These are phyloP conservation scores for Hylia prasina DNA, from an alignment of 2,113 vertebrate species.

Conservation along the genomic window DNA sequence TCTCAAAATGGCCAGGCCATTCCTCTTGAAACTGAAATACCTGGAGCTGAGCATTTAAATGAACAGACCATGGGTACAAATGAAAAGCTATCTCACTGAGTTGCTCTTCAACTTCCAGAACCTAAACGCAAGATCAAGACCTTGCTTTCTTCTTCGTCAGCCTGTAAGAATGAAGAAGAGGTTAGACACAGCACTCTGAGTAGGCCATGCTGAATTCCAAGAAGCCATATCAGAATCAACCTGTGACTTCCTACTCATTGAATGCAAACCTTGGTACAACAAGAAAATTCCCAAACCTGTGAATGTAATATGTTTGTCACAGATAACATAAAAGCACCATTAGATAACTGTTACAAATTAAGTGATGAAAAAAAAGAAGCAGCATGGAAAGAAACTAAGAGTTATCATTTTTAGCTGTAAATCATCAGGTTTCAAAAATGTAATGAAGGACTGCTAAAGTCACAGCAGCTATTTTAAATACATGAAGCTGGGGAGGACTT, in stretches of 20 bases:
- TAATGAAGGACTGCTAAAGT: not conserved
- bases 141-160: not conserved
- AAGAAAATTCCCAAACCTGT: not conserved
- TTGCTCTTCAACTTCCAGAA: not conserved
- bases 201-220: not conserved
- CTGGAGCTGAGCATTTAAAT: not conserved
- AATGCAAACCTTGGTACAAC: not conserved
- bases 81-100: not conserved
- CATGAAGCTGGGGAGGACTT: not conserved
- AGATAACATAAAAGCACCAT: not conserved
- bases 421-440: not conserved
- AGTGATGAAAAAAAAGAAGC: not conserved
- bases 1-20: not conserved
- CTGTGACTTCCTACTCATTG: not conserved
- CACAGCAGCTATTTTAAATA: conserved; percentile 22
- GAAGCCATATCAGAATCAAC: not conserved
- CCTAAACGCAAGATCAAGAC: not conserved
- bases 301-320: not conserved
- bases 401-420: not conserved
- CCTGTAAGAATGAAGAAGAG: not conserved
- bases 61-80: not conserved
- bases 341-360: conserved; percentile 23
- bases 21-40: not conserved
- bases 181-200: not conserved
- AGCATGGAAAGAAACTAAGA: not conserved